These are phyloP conservation scores for Acronicta alni DNA, from an alignment of 2,888 invertebrate species.

Conservation along the genomic window DNA sequence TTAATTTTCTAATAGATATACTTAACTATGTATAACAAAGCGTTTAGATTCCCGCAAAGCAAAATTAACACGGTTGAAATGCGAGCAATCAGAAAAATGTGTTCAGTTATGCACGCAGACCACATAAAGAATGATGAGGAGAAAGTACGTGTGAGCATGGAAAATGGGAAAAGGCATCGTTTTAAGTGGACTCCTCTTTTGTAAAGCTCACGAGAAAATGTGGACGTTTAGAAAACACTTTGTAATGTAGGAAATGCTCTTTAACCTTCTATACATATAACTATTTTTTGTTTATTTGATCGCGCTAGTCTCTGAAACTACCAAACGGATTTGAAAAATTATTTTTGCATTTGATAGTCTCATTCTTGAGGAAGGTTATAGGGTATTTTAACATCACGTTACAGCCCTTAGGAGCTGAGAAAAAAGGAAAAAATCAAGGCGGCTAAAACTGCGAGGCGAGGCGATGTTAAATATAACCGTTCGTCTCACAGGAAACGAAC, in stretches of 20 bases:
- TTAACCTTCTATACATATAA: conserved; percentile 9
- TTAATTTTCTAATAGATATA: too few relatives aligned
- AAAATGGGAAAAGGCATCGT: conserved; percentile 42
- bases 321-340: too few relatives aligned
- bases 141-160: conserved; percentile 39
- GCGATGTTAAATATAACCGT: conserved; percentile 2
- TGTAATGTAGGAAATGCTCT: conserved; percentile 18
- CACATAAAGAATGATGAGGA: conserved; percentile 30
- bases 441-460: too few relatives aligned
- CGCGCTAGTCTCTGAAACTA: too few relatives aligned
- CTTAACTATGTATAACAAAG: too few relatives aligned
- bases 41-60: background rate
- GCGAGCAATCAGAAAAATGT: conserved; percentile 30
- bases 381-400: too few relatives aligned
- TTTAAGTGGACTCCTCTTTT: conserved; percentile 27
- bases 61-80: conserved; percentile 20
- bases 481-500: conserved; percentile 37
- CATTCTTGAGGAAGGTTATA: too few relatives aligned
- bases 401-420: too few relatives aligned
- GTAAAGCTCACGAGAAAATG: conserved; percentile 24
- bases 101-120: conserved; percentile 23
- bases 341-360: too few relatives aligned
- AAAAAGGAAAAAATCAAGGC: too few relatives aligned
- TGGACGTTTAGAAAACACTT: conserved; percentile 20
- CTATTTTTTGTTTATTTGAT: too few relatives aligned